A percentile compares a stretch with the other conserved stretches of the same genome.
Conservation (phyloP, 2,888 invertebrate species). For the Heterodera filipjevi region DNA sequence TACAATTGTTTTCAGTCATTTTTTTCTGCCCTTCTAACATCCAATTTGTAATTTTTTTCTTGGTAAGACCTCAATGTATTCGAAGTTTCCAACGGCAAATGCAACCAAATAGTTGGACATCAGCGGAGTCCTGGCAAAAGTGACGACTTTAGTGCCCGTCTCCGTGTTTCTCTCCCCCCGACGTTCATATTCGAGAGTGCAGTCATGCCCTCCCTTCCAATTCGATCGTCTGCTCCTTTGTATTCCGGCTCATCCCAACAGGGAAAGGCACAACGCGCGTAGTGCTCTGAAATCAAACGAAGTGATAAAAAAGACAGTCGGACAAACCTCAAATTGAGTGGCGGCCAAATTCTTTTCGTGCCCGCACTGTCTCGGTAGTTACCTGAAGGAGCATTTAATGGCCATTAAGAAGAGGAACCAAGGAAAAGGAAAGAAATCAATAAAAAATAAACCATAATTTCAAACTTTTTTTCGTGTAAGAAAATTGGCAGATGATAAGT, state of each 20-base stretch:
- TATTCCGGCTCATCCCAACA: constrained; percentile 88
- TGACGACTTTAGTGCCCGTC: constrained; percentile 70
- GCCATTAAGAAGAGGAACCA: neutral
- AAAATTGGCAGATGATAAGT: no score
- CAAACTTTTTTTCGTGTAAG: no score
- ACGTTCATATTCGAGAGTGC: constrained; percentile 87
- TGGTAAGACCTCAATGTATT: constrained; percentile 83
- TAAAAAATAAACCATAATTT: neutral
- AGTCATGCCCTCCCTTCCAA: constrained; percentile 80
- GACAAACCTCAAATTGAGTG: constrained; percentile 64
- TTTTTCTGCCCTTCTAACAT: no score
- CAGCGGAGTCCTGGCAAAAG: constrained; percentile 82
- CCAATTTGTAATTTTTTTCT: no score
- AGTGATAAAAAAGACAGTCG: neutral
- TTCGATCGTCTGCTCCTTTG: constrained; percentile 83
- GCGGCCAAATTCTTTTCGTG: constrained; percentile 71
- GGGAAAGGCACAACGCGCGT: constrained; percentile 82
- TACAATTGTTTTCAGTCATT: no score
- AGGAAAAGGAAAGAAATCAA: neutral
- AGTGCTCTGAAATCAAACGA: constrained; percentile 63
- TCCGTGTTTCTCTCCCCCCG: constrained; percentile 36
- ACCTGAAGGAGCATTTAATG: constrained; percentile 73
- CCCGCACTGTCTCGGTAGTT: constrained; percentile 75
- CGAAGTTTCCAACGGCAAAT: constrained; percentile 90
- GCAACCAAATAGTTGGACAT: constrained; percentile 96